phyloP scores from a whole-genome alignment of 2,888 invertebrate species.

The Drosophila flavopinicola region DNA sequence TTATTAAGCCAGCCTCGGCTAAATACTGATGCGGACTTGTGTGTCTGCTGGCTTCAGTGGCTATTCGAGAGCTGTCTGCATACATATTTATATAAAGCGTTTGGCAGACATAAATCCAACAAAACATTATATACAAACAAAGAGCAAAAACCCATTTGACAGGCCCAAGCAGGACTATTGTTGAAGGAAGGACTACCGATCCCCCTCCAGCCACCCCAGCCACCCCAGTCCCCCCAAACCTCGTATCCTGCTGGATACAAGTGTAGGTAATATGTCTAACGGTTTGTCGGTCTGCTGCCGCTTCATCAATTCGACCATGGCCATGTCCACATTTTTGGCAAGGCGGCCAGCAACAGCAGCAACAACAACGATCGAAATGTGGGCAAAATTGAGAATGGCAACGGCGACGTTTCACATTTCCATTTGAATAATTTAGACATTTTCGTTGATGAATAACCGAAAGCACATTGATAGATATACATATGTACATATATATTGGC shows the following conservation, averaged over 20 bases:
- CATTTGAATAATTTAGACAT: slow-evolving; percentile 82
- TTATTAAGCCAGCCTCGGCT: slow-evolving; percentile 33
- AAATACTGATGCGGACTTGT: slow-evolving; percentile 7
- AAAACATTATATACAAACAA: slow-evolving; percentile 63
- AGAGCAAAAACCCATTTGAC: slow-evolving; percentile 50
- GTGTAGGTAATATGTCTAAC: slow-evolving; percentile 60
- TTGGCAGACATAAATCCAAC: slow-evolving; percentile 65
- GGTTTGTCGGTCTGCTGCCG: slow-evolving; percentile 74
- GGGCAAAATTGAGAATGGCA: slow-evolving; percentile 19
- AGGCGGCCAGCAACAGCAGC: slow-evolving; percentile 57
- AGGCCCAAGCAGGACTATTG: slow-evolving; percentile 21
- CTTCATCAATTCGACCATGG: slow-evolving; percentile 72
- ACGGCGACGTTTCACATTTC: slow-evolving; percentile 71
- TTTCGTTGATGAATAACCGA: slow-evolving; percentile 81
- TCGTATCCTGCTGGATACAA: slow-evolving; percentile 20
- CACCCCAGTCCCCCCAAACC: not conserved
- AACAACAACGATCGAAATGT: slow-evolving; percentile 18
- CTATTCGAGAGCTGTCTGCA: slow-evolving; percentile 53
- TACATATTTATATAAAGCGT: slow-evolving; percentile 60
- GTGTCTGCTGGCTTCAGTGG: slow-evolving; percentile 21
- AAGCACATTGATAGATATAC: slow-evolving; percentile 81
- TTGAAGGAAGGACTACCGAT: slow-evolving; percentile 13
- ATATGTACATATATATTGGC: no score
- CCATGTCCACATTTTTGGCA: slow-evolving; percentile 62
- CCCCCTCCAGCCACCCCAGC: not conserved